These are phyloP conservation scores for Campoletis raptor DNA, from an alignment of 2,888 invertebrate genomes.

Conservation along the genomic window DNA sequence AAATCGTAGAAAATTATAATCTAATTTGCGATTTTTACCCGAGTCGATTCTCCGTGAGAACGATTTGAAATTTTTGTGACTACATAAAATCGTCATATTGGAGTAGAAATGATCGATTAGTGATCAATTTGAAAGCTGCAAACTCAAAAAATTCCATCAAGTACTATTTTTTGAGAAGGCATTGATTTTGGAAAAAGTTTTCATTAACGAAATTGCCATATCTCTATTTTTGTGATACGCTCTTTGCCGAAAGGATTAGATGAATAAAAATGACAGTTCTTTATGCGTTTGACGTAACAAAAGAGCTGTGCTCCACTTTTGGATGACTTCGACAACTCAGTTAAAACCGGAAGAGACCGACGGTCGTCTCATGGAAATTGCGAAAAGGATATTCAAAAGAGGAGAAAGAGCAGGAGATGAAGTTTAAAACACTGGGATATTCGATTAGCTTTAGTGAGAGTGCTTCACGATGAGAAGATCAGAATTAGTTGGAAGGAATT, in stretches of 20 bases:
- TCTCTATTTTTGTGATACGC: background rate
- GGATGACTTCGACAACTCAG: slow-evolving; percentile 30
- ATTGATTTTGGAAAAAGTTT: background rate
- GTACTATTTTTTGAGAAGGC: background rate
- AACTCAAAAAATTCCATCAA: background rate
- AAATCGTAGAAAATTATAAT: too few relatives aligned
- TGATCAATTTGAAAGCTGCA: too few relatives aligned
- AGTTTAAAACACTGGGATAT: slow-evolving; percentile 64
- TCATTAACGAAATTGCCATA: background rate
- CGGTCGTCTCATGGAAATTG: slow-evolving; percentile 47
- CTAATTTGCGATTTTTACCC: too few relatives aligned
- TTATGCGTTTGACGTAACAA: slow-evolving; percentile 14
- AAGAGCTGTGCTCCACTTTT: slow-evolving; percentile 26
- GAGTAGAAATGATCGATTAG: too few relatives aligned
- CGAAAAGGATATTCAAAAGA: slow-evolving; percentile 28
- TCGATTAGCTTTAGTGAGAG: slow-evolving; percentile 59
- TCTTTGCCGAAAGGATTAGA: slow-evolving; percentile 8
- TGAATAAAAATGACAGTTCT: slow-evolving; percentile 14
- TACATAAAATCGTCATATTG: too few relatives aligned
- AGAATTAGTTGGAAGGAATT: slow-evolving; percentile 63
- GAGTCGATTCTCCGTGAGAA: too few relatives aligned
- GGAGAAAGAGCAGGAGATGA: slow-evolving; percentile 24
- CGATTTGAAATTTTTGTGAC: too few relatives aligned
- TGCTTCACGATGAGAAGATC: slow-evolving; percentile 32
- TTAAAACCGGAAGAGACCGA: slow-evolving; percentile 44